phyloP scores from a whole-genome alignment of 2,113 vertebrate species.

The Cyanoderma ruficeps region DNA sequence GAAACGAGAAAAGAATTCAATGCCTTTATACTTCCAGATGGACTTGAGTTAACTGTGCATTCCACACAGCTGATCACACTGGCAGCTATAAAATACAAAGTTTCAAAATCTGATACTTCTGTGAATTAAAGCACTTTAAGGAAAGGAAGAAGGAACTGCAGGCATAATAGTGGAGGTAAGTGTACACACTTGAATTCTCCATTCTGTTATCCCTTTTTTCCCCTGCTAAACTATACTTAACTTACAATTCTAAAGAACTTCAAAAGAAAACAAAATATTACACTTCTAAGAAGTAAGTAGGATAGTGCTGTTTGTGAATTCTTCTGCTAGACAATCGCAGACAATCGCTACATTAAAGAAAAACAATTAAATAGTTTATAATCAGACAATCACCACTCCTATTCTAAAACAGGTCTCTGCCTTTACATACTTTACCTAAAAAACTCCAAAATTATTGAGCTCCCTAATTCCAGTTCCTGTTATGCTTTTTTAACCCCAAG shows the following conservation, averaged over 20 bases:
- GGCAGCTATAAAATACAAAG: neutral
- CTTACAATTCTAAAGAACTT: neutral
- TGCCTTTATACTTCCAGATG: neutral
- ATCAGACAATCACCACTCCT: neutral
- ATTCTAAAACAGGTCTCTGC: neutral
- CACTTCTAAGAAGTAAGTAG: neutral
- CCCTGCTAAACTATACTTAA: neutral
- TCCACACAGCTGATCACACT: neutral
- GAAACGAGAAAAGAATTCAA: neutral
- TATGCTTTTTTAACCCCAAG: neutral
- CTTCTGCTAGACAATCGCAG: neutral
- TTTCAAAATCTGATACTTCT: neutral
- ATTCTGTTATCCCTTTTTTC: neutral
- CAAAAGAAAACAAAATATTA: neutral
- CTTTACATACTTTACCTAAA: neutral
- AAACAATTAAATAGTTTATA: neutral
- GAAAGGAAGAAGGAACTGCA: neutral
- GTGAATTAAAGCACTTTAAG: neutral
- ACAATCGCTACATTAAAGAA: neutral
- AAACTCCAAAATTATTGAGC: neutral
- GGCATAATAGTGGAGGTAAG: neutral
- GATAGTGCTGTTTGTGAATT: neutral
- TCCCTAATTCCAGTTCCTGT: neutral
- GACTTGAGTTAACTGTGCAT: neutral
- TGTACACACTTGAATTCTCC: neutral